Evolutionary conservation across 1,140 invertebrate genomes (phyloP).

Genomic region (Drosophila pseudoananassae): DNA sequence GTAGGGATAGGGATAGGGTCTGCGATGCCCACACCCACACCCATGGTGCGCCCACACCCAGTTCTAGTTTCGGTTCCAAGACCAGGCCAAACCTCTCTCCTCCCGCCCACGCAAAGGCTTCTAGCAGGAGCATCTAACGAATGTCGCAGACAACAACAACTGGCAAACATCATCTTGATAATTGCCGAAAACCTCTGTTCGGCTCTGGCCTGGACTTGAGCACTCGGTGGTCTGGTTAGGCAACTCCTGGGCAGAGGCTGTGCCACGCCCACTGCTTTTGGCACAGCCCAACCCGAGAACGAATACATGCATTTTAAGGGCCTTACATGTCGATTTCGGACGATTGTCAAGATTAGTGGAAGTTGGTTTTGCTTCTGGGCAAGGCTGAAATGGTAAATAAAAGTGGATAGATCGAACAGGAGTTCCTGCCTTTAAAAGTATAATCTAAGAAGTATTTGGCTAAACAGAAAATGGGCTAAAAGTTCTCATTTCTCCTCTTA

Average conservation of each 20-base stretch:
- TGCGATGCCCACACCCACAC: conserved; percentile 29
- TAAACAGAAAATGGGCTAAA: background rate
- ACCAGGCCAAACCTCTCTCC: conserved; percentile 23
- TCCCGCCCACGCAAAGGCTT: conserved; percentile 49
- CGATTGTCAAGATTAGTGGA: conserved; percentile 65
- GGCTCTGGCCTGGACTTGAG: conserved; percentile 7
- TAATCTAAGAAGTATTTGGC: background rate
- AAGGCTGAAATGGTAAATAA: conserved; percentile 34
- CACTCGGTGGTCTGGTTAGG: conserved; percentile 40
- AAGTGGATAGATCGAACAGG: conserved; percentile 25
- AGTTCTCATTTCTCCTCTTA: background rate
- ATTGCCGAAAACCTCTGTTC: conserved; percentile 70
- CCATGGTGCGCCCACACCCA: conserved; percentile 35
- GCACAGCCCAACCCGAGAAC: conserved; percentile 20
- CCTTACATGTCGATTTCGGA: conserved; percentile 75
- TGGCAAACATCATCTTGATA: conserved; percentile 77
- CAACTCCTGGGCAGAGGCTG: conserved; percentile 8
- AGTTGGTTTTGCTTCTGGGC: conserved; percentile 31
- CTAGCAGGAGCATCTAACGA: conserved; percentile 65
- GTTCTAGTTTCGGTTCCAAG: conserved; percentile 7
- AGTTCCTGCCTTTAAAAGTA: conserved; percentile 29
- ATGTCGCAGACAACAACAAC: conserved; percentile 67
- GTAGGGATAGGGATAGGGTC: conserved; percentile 22
- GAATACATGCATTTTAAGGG: conserved; percentile 77
- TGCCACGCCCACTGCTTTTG: conserved; percentile 52